These are phyloP conservation scores for Geothlypis trichas DNA, from an alignment of 2,113 vertebrate genomes.

Conservation along the genomic window DNA sequence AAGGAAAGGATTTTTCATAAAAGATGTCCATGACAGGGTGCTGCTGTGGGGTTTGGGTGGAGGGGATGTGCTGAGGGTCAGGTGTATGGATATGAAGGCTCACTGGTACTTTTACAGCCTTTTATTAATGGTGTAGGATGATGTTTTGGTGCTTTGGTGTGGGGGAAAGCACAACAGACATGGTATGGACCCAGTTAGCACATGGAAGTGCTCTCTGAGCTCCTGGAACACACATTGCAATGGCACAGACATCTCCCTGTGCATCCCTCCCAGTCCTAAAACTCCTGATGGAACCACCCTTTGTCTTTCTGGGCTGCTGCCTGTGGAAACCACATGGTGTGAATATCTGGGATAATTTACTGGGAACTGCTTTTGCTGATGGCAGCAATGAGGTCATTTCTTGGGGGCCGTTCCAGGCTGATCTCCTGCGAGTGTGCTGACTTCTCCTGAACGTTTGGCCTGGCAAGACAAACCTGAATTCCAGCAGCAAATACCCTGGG, in stretches of 20 bases:
- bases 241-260: background rate
- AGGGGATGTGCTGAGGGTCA: background rate
- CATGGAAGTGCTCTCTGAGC: fast-evolving
- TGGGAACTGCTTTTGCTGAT: background rate
- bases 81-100: fast-evolving
- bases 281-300: background rate
- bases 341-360: background rate
- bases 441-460: background rate
- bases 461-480: background rate
- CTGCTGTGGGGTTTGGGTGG: background rate
- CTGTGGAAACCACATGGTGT: fast-evolving
- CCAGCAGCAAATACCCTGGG: background rate
- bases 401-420: background rate
- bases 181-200: fast-evolving
- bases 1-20: too few relatives aligned
- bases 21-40: too few relatives aligned
- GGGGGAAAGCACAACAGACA: fast-evolving
- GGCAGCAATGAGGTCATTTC: background rate
- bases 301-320: background rate
- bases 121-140: fast-evolving
- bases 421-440: background rate
- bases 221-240: fast-evolving
- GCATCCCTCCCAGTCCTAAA: background rate
- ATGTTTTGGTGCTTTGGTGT: background rate
- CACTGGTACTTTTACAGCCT: fast-evolving